Base-by-base conservation (phyloP, 2,888 invertebrate species). In the Ectropis crepuscularia region DNA sequence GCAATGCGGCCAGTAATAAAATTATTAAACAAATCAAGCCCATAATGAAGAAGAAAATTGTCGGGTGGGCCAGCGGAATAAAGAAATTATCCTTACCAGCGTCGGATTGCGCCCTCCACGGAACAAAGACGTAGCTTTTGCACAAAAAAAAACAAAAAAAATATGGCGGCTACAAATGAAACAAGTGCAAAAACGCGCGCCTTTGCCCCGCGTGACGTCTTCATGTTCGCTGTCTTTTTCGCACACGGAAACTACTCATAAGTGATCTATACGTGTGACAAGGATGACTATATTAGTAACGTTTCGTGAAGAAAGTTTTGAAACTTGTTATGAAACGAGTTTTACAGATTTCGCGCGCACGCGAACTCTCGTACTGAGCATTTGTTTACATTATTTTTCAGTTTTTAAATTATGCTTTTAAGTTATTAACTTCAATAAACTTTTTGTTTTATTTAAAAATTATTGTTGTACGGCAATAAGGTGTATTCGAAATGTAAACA, bases 1-100 rank as follows among this genome's bases (percentile, higher is more conserved):
- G 79, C 83, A 86, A 77, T 83, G 85, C 84, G 78, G 77, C 77
- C 84, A 78, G 89, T 92, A 92, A 92, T 92, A 92, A 92, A 92
- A 92, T 92, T 92, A 92, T 92, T 92, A 92, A 90, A 89, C 91
- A 91, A 92, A 92, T 92, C 90, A 92, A 91, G 84, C 84, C 88
- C 89, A 89, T 91, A 90, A 89, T 83, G 88, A 82, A 81, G 86
- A 87, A 90, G 90, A 90, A 92, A 91, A 92, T 92, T 91, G 90
- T 91, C 87, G 88, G 91, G 88, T 88, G 87, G 86, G 84, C 79
- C 75, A 78, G 80, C 80, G 77, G 90, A 87, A 92, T 92, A 91
- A 92, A 92, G 92, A 92, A 92, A 92, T 92, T 92, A 92, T 92
- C 90, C 89, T 90, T 89, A 88, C 89, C 76, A 71, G 74, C 65